Percentiles rank a stretch among this genome's conserved stretches.
Evolutionary conservation across 2,888 invertebrate genomes (phyloP).

Genomic region (Mechanitis messenoides): DNA sequence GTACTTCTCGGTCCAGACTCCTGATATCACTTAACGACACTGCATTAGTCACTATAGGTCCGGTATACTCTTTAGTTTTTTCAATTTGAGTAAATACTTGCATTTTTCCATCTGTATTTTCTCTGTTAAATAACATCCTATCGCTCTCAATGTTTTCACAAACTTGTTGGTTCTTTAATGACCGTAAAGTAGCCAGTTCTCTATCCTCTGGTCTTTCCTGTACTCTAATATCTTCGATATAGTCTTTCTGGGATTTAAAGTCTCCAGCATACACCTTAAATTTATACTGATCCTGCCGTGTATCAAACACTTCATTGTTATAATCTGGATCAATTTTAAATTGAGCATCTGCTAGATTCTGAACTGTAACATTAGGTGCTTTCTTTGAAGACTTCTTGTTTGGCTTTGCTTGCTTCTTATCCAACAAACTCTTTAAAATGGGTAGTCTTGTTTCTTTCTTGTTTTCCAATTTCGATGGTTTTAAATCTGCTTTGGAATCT

Average conservation of each 20-base stretch:
- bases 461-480: constrained; percentile 17
- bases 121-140: constrained; percentile 35
- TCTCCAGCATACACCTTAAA: constrained; percentile 41
- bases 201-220: constrained; percentile 36
- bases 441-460: constrained; percentile 26
- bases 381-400: constrained; percentile 39
- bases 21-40: constrained; percentile 46
- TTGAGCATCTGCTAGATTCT: constrained; percentile 35
- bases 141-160: constrained; percentile 33
- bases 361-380: constrained; percentile 57
- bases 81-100: constrained; percentile 60
- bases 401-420: constrained; percentile 36
- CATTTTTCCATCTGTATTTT: constrained; percentile 60
- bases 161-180: constrained; percentile 37
- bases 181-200: constrained; percentile 46
- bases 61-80: constrained; percentile 43
- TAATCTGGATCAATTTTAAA: constrained; percentile 38
- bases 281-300: constrained; percentile 41
- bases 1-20: constrained; percentile 45
- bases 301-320: constrained; percentile 45
- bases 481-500: constrained; percentile 26
- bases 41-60: constrained; percentile 36
- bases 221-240: constrained; percentile 32
- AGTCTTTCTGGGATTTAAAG: constrained; percentile 25
- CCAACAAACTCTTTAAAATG: constrained; percentile 30